A percentile compares a stretch with the other conserved stretches of the same genome.
These are phyloP conservation scores for Gracilinanus agilis DNA, from an alignment of 2,113 vertebrate genomes.

Conservation along the genomic window DNA sequence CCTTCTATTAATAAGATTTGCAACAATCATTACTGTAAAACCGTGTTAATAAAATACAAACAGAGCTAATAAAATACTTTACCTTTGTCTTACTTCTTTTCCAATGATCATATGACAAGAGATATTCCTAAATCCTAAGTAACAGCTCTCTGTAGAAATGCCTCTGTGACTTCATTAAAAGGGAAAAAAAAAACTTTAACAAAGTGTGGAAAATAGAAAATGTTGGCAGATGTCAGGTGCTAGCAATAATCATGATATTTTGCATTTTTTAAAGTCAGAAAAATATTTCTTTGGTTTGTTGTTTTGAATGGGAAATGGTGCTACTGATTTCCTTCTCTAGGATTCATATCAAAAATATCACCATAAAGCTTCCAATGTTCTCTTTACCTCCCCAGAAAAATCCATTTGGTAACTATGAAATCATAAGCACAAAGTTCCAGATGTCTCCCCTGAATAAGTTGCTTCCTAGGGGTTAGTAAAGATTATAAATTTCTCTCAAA, in stretches of 20 bases:
- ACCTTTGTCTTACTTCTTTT: neutral
- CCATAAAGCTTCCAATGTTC: neutral
- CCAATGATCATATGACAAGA: neutral
- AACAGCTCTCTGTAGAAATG: slow-evolving; percentile 63
- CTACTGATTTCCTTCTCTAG: neutral
- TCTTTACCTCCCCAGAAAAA: neutral
- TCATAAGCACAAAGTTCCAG: neutral
- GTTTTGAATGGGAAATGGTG: slow-evolving; percentile 15
- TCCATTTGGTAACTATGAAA: slow-evolving; percentile 27
- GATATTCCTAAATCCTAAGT: slow-evolving; percentile 48
- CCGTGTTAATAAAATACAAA: slow-evolving; percentile 17
- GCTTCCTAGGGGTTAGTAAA: neutral
- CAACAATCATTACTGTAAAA: neutral
- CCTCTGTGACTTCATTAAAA: slow-evolving; percentile 55
- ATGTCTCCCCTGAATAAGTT: neutral
- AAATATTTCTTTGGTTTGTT: slow-evolving; percentile 19
- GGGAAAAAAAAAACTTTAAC: slow-evolving; percentile 9
- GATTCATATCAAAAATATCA: slow-evolving; percentile 12
- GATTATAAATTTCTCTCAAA: neutral
- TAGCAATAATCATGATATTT: slow-evolving; percentile 30
- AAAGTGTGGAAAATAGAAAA: slow-evolving; percentile 17
- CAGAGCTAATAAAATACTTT: neutral
- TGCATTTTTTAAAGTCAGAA: slow-evolving; percentile 63
- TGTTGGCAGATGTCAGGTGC: slow-evolving; percentile 39
- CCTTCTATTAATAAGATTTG: slow-evolving; percentile 11